phyloP scores from a whole-genome alignment of 1,140 invertebrate genomes.

The Drosophila miranda region DNA sequence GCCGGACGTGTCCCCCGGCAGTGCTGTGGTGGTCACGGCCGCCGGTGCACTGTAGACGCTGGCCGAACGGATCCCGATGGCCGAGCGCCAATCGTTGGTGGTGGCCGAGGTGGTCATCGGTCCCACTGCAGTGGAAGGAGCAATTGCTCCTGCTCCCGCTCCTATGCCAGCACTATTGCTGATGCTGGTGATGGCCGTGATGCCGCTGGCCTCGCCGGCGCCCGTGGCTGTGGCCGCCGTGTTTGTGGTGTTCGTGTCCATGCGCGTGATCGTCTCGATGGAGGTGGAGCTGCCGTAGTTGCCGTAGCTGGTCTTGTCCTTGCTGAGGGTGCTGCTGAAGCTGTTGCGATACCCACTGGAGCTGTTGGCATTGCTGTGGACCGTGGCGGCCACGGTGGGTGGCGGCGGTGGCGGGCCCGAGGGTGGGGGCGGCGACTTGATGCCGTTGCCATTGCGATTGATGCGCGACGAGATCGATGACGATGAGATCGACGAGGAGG shows the following conservation, averaged over 20 bases:
- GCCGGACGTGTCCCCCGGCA: constrained; percentile 69
- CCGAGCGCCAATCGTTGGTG: constrained; percentile 69
- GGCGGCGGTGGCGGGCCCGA: constrained; percentile 72
- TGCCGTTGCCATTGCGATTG: constrained; percentile 67
- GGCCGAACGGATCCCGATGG: constrained; percentile 74
- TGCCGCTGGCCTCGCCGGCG: constrained; percentile 47
- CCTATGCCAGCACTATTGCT: constrained; percentile 29
- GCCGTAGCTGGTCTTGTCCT: constrained; percentile 76
- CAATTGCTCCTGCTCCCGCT: constrained; percentile 6
- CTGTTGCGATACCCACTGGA: constrained; percentile 60
- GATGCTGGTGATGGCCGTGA: constrained; percentile 55
- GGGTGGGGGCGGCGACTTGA: constrained; percentile 75
- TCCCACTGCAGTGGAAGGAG: constrained; percentile 4
- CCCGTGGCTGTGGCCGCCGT: constrained; percentile 60
- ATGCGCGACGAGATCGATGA: constrained; percentile 73
- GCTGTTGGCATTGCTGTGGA: constrained; percentile 41
- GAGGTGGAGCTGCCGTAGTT: constrained; percentile 77
- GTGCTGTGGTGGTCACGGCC: constrained; percentile 62
- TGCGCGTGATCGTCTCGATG: constrained; percentile 78
- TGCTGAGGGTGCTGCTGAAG: constrained; percentile 70
- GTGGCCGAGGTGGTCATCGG: constrained; percentile 60
- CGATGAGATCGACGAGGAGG: constrained; percentile 72
- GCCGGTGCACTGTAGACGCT: constrained; percentile 78
- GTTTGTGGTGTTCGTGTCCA: constrained; percentile 74
- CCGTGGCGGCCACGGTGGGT: constrained; percentile 40